Base-by-base conservation (phyloP, 2,113 vertebrate species). In the Neodon shergylaensis region DNA sequence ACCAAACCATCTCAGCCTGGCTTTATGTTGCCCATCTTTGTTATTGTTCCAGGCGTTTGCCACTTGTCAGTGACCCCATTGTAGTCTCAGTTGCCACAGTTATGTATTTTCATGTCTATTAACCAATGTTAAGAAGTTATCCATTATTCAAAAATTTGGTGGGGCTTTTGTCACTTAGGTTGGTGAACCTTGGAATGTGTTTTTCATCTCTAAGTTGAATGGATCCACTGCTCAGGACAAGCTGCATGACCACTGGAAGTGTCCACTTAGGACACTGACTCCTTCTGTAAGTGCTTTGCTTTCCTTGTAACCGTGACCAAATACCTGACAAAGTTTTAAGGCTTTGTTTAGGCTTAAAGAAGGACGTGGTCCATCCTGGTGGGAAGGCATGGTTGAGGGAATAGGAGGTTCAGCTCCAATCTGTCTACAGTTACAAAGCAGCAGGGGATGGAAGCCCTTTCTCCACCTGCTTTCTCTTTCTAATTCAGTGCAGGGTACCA, bases 261-360 rank as follows among this genome's bases (percentile, higher is more conserved):
- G 17, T 88, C 65, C 90, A 26, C 52, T 92, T 85, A 36, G 24
- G 73, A 95, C 93, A 94, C 26, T 73, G 70, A 61, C 73, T 92
- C 90, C 68, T 49, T 95, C 54, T 54, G 44, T 54, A 42, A 90
- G 39, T 94, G 52, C 73, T 68, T 94, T 77, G 44, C 63, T 63
- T 63, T 63, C 9, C 11, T 63, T 39, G 26, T 63, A 26, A 42
- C 81, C 1, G 0, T 63, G 24, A 17, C 81, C 58, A 65, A 42
- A 44, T 31, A 17, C n/a, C 58, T 65, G n/a, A 66, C n/a, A 65
- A 42, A 33, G 8, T 7, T 58, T 58, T 58, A 58, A 42, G 11
- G 13, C 22, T 44, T 28, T 39, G 54, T 61, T 61, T 39, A 39
- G 14, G 58, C 13, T 9, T 44, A 44, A 65, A 0, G 28, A 66